These are phyloP conservation scores for Anarrhichthys ocellatus DNA, from an alignment of 2,113 vertebrate species.

Conservation along the genomic window DNA sequence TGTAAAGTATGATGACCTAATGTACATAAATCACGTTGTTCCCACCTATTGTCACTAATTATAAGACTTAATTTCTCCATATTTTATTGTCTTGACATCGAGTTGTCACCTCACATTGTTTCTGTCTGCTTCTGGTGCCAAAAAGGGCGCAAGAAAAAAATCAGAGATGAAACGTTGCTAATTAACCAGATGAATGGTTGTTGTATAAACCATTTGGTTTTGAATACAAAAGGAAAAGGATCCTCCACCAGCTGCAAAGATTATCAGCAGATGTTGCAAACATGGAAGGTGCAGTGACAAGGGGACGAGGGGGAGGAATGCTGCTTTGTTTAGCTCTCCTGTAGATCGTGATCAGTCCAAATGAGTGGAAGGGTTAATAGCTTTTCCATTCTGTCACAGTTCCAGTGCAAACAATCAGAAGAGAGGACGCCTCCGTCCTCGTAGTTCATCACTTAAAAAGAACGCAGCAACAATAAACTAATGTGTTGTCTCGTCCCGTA, in stretches of 20 bases:
- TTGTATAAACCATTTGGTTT: slow-evolving; percentile 16
- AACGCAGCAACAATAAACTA: neutral
- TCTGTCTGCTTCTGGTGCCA: slow-evolving; percentile 24
- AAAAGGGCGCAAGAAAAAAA: neutral
- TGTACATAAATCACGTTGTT: neutral
- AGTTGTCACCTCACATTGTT: slow-evolving; percentile 17
- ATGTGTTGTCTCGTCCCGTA: neutral
- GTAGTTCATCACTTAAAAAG: neutral
- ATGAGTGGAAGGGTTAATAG: too few species aligned
- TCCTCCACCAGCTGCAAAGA: slow-evolving; percentile 43
- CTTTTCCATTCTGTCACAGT: too few species aligned
- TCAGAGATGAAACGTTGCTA: neutral
- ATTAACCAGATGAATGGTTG: slow-evolving; percentile 17
- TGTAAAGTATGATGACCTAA: too few species aligned
- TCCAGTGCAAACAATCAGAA: slow-evolving; percentile 10
- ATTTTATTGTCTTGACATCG: slow-evolving; percentile 14
- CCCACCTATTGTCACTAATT: neutral
- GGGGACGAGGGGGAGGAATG: slow-evolving; percentile 75
- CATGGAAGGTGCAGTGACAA: slow-evolving; percentile 62
- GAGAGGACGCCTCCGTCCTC: slow-evolving; percentile 23
- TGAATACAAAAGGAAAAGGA: slow-evolving; percentile 6
- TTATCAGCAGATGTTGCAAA: slow-evolving; percentile 77
- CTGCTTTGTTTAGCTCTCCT: slow-evolving; percentile 56
- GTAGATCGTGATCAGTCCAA: slow-evolving; percentile 45
- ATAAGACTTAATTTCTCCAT: neutral